phyloP scores from a whole-genome alignment of 2,888 invertebrate species.

The Oscheius sp. region DNA sequence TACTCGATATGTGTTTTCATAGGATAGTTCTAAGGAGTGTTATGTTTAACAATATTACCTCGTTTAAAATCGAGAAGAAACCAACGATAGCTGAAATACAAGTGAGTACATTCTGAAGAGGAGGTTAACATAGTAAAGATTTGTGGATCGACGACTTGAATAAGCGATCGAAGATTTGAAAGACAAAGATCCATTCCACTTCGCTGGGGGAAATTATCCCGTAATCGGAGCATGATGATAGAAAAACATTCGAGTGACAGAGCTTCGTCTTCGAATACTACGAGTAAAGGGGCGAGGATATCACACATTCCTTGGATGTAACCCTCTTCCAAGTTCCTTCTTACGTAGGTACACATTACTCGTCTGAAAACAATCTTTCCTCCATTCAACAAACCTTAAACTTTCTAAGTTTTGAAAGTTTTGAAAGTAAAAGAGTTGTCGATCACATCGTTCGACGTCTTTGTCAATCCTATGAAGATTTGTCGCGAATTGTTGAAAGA shows the following conservation, averaged over 20 bases:
- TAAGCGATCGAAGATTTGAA: constrained; percentile 85
- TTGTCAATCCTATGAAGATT: constrained; percentile 95
- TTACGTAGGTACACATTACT: constrained; percentile 81
- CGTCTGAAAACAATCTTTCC: constrained; percentile 39
- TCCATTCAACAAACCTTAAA: constrained; percentile 43
- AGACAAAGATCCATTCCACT: constrained; percentile 95
- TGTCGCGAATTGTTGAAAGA: constrained; percentile 75
- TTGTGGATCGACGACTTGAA: constrained; percentile 71
- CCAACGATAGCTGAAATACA: constrained; percentile 97
- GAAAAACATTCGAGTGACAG: constrained; percentile 89
- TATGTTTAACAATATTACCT: constrained; percentile 72
- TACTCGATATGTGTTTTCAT: constrained; percentile 88
- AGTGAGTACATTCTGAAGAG: constrained; percentile 93
- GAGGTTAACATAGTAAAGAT: constrained; percentile 78
- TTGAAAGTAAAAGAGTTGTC: constrained; percentile 91
- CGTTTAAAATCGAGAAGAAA: constrained; percentile 94
- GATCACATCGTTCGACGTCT: constrained; percentile 92
- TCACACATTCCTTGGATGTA: constrained; percentile 99
- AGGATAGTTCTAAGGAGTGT: constrained; percentile 80
- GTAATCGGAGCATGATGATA: constrained; percentile 87
- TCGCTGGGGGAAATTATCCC: constrained; percentile 88
- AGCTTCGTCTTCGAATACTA: constrained; percentile 90
- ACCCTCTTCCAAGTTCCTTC: constrained; percentile 91
- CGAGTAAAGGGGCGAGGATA: constrained; percentile 88
- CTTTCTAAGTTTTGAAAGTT: constrained; percentile 86